Percentiles rank a stretch among this genome's conserved stretches.
Conservation (phyloP, 2,797 vertebrate species). For the Sebastes hubbsi region DNA sequence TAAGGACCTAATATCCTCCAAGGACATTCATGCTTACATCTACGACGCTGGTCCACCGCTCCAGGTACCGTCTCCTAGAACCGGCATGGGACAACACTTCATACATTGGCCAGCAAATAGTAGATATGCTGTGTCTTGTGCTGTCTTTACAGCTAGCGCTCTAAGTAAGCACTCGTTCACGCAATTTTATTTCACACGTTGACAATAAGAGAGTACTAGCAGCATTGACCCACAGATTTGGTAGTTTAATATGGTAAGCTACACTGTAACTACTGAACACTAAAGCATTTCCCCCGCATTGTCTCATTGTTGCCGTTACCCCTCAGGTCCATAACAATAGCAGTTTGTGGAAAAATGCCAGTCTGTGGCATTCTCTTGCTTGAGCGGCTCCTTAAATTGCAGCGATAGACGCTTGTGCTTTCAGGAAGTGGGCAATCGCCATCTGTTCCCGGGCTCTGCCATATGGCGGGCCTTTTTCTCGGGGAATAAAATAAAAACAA, state of each 20-base stretch:
- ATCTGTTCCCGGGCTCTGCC: slow-evolving; percentile 87
- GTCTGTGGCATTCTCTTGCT: slow-evolving; percentile 80
- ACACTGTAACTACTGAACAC: slow-evolving; percentile 72
- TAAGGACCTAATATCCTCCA: slow-evolving; percentile 65
- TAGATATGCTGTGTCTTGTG: background rate
- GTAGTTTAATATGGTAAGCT: slow-evolving; percentile 51
- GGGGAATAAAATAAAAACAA: slow-evolving; percentile 89
- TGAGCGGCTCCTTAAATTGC: slow-evolving; percentile 84
- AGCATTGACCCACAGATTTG: slow-evolving; percentile 55
- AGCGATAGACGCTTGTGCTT: slow-evolving; percentile 82
- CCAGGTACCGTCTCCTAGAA: slow-evolving; percentile 7
- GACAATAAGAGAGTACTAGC: slow-evolving; percentile 29
- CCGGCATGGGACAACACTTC: background rate
- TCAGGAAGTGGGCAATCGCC: slow-evolving; percentile 87
- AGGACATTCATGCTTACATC: slow-evolving; percentile 67
- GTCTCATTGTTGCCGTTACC: slow-evolving; percentile 70
- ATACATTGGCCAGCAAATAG: background rate
- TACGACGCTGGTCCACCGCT: slow-evolving; percentile 16
- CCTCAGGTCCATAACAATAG: slow-evolving; percentile 78
- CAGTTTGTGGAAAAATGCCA: slow-evolving; percentile 82
- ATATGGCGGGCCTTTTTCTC: slow-evolving; percentile 89
- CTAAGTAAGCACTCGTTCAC: background rate
- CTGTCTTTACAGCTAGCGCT: slow-evolving; percentile 6
- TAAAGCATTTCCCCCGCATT: slow-evolving; percentile 68
- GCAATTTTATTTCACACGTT: slow-evolving; percentile 34